A percentile compares a stretch with the other conserved stretches of the same genome.
These are phyloP conservation scores for Cephus runcator DNA, from an alignment of 2,888 invertebrate species.

Conservation along the genomic window DNA sequence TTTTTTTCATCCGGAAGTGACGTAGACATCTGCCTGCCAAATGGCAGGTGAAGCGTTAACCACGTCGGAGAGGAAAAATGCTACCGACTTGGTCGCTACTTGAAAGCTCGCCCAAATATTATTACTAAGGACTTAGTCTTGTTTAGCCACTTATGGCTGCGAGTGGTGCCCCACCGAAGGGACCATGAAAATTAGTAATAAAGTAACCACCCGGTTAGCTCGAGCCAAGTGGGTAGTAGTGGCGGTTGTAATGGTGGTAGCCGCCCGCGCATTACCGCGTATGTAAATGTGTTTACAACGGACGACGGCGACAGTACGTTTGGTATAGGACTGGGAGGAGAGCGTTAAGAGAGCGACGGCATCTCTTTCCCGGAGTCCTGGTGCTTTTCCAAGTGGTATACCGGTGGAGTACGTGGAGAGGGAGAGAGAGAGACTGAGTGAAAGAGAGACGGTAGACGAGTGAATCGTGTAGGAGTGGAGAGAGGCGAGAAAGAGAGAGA, in stretches of 20 bases:
- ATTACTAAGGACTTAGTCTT: conserved; percentile 22
- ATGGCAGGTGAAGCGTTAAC: conserved; percentile 11
- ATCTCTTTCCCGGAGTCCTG: background rate
- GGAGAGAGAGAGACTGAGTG: background rate
- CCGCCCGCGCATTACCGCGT: background rate
- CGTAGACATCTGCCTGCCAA: conserved; percentile 19
- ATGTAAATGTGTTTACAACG: background rate
- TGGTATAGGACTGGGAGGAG: background rate
- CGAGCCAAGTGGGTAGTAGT: no score
- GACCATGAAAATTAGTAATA: no score
- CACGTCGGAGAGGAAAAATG: no score
- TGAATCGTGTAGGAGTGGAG: background rate
- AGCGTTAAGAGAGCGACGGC: background rate
- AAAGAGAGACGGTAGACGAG: background rate
- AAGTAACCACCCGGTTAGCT: no score
- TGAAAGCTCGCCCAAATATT: conserved; percentile 11
- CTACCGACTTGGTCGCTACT: no score
- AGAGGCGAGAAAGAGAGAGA: no score
- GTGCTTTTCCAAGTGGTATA: background rate
- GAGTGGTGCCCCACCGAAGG: background rate
- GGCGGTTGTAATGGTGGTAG: background rate
- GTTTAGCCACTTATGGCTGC: conserved; percentile 5
- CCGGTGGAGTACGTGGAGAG: background rate
- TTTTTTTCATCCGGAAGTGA: background rate
- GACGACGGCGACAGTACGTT: background rate